phyloP scores from a whole-genome alignment of 2,113 vertebrate genomes.

The Cygnus atratus region DNA sequence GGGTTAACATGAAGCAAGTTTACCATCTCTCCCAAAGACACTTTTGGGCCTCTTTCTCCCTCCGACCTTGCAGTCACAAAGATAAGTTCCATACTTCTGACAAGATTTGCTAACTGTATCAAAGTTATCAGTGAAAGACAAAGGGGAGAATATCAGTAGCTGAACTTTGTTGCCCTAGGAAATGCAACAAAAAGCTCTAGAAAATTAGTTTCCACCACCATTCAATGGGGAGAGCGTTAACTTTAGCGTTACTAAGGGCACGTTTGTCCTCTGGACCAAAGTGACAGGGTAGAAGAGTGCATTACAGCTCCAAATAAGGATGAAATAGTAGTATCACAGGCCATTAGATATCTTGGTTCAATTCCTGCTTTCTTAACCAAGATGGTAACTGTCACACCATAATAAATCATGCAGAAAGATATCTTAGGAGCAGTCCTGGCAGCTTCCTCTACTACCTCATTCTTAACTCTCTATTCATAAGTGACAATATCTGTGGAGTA shows the following conservation, averaged over 20 bases:
- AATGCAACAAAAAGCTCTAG: neutral
- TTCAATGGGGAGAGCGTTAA: neutral
- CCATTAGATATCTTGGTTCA: neutral
- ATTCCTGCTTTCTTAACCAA: neutral
- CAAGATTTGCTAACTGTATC: neutral
- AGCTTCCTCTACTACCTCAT: neutral
- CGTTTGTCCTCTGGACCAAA: neutral
- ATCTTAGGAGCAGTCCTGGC: neutral
- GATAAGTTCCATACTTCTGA: neutral
- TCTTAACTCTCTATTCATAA: neutral
- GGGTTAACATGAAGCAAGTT: neutral
- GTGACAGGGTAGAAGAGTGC: neutral
- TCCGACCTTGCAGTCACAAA: neutral
- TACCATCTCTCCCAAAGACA: neutral
- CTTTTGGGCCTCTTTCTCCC: neutral
- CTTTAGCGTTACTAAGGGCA: neutral
- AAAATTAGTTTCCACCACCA: neutral
- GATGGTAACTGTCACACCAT: neutral
- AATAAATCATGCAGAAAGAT: neutral
- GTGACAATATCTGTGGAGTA: neutral
- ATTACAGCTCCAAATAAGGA: conserved; percentile 13
- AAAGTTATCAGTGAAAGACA: neutral
- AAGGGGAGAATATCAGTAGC: neutral
- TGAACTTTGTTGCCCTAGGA: neutral
- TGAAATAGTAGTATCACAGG: neutral